These are phyloP conservation scores for Entomobrya multifasciata DNA, from an alignment of 2,888 invertebrate species.

Conservation along the genomic window DNA sequence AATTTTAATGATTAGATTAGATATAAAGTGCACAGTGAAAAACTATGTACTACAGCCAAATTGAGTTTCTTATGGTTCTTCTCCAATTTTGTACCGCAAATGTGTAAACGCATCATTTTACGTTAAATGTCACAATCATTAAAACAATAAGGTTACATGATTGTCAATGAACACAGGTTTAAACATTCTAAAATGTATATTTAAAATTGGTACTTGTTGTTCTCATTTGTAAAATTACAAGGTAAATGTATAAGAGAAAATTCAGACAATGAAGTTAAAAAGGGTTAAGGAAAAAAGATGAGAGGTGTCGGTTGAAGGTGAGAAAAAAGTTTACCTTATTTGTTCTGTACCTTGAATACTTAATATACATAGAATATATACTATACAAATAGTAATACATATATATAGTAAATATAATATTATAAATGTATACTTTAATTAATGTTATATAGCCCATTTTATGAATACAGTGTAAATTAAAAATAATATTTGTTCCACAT, in stretches of 20 bases:
- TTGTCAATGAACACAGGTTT: neutral
- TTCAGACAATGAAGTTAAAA: slow-evolving; percentile 7
- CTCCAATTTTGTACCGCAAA: too few species aligned
- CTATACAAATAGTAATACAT: slow-evolving; percentile 22
- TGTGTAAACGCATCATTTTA: too few species aligned
- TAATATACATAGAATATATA: slow-evolving; percentile 38
- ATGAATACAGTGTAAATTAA: neutral
- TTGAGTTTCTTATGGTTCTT: too few species aligned
- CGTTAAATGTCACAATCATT: neutral
- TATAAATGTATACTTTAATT: neutral
- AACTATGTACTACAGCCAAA: too few species aligned
- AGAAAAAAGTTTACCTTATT: slow-evolving; percentile 65
- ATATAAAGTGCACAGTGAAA: too few species aligned
- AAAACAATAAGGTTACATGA: neutral
- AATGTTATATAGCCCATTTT: neutral
- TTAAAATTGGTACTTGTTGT: neutral
- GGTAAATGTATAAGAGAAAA: slow-evolving; percentile 3
- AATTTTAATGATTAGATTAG: too few species aligned
- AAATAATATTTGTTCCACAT: neutral
- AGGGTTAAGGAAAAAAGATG: neutral
- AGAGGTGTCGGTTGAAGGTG: neutral
- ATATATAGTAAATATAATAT: neutral
- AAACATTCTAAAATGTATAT: neutral
- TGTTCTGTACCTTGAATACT: slow-evolving; percentile 72
- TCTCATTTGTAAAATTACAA: neutral